Evolutionary conservation across 2,888 invertebrate species (phyloP).

Genomic region (Allygus modestus): DNA sequence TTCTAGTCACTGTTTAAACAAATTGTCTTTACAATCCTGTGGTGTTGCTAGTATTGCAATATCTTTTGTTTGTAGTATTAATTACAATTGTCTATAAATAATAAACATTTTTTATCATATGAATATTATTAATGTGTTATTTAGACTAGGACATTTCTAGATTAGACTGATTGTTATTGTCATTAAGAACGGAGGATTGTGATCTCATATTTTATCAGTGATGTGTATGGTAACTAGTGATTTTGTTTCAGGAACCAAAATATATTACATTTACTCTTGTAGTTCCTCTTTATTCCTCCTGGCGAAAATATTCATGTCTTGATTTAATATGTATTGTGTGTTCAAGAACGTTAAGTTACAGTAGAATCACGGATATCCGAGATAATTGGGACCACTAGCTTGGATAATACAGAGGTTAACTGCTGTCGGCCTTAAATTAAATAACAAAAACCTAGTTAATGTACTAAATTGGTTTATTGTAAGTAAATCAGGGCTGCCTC

Average conservation of each 20-base stretch:
- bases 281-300: background rate
- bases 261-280: background rate
- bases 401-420: too few species aligned
- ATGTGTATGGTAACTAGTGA: background rate
- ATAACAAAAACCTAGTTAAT: too few species aligned
- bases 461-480: too few species aligned
- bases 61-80: too few species aligned
- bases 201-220: conserved; percentile 17
- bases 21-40: background rate
- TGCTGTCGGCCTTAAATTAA: too few species aligned
- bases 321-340: too few species aligned
- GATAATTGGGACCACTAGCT: too few species aligned
- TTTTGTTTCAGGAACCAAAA: background rate
- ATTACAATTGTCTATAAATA: too few species aligned
- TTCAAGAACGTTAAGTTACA: too few species aligned
- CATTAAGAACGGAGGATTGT: background rate
- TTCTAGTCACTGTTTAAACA: background rate
- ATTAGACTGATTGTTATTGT: background rate
- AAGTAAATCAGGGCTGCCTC: too few species aligned
- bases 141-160: background rate
- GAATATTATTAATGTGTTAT: background rate
- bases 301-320: too few species aligned
- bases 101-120: background rate
- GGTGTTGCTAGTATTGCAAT: background rate
- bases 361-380: too few species aligned